Conservation (phyloP, 2,113 vertebrate species). For the Albula goreensis region DNA sequence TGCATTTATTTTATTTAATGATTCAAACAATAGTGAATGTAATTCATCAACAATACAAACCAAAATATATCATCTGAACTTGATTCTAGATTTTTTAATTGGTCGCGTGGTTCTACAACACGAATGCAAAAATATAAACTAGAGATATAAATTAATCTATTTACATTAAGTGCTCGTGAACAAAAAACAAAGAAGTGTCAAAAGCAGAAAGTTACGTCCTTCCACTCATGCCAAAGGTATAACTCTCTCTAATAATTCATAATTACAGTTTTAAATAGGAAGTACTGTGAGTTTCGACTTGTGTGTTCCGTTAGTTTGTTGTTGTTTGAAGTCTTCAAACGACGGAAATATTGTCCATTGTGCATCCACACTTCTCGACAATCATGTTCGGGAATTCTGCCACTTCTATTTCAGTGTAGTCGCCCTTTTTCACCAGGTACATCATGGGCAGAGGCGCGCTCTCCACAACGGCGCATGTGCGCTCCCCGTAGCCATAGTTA, state of each 20-base stretch:
- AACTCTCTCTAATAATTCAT: neutral
- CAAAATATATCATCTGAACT: conserved; percentile 28
- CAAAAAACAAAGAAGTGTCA: neutral
- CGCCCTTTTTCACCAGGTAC: conserved; percentile 84
- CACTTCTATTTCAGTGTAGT: conserved; percentile 86
- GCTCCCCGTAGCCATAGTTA: conserved; percentile 67
- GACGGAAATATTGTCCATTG: conserved; percentile 71
- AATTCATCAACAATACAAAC: neutral
- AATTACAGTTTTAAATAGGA: conserved; percentile 2
- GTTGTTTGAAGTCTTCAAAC: conserved; percentile 55
- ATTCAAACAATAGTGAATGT: too few relatives aligned
- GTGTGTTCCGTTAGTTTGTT: neutral
- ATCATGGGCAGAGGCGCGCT: conserved; percentile 84
- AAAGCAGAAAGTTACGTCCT: neutral
- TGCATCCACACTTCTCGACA: conserved; percentile 77
- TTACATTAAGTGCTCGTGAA: conserved; percentile 61
- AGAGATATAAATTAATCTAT: conserved; percentile 38
- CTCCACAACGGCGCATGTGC: conserved; percentile 70
- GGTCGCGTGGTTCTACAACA: conserved; percentile 9
- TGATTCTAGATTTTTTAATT: neutral
- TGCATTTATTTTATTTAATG: too few relatives aligned
- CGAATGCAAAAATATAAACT: conserved; percentile 28
- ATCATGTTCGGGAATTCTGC: conserved; percentile 88
- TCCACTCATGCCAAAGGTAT: neutral
- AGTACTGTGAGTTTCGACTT: conserved; percentile 20